Evolutionary conservation across 2,113 vertebrate genomes (phyloP), one percentile per base, ranked within the genome.

Genomic region (Emydura subglobosa): DNA sequence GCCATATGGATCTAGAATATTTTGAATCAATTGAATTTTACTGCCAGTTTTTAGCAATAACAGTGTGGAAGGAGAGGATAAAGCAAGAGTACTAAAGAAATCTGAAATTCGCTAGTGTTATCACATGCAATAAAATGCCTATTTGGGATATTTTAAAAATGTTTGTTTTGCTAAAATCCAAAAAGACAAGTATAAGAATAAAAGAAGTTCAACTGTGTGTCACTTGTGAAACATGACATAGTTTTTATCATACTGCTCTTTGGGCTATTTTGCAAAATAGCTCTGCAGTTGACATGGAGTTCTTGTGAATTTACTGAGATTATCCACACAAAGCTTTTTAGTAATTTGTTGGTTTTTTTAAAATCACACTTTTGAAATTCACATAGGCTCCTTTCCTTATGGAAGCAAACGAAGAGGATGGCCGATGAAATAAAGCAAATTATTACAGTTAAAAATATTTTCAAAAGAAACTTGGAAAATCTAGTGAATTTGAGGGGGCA

Each of bases 1-100:
- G 99, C 99, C 99, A 99, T 99, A 99, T 99, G 99, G 99, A 99
- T 98, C 98, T 98, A 84, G 98, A 98, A 98, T 97, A 98, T 98
- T 98, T 97, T 94, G 98, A 98, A 98, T 98, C 98, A 98, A 98
- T 98, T 98, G 98, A 98, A 98, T 98, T 98, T 98, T 98, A 98
- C 97, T 98, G 98, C 98, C 98, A 97, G 98, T 98, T 98, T 98
- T 98, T 97, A 90, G 97, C 98, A 96, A 95, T 98, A 98, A 98
- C 96, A 94, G 97, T 12, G 76, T 94, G 96, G 96, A 98, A 96
- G 97, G 97, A 98, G 95, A 96, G 97, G 97, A 98, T 96, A 98
- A 98, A 98, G 97, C 98, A 97, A 92, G 97, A 98, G 97, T 97
- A 92, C 94, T 95, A 97, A 97, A 97, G 96, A 95, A 97, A 97